These are phyloP conservation scores for Aeoliscus strigatus DNA, from an alignment of 2,797 vertebrate genomes.

Conservation along the genomic window DNA sequence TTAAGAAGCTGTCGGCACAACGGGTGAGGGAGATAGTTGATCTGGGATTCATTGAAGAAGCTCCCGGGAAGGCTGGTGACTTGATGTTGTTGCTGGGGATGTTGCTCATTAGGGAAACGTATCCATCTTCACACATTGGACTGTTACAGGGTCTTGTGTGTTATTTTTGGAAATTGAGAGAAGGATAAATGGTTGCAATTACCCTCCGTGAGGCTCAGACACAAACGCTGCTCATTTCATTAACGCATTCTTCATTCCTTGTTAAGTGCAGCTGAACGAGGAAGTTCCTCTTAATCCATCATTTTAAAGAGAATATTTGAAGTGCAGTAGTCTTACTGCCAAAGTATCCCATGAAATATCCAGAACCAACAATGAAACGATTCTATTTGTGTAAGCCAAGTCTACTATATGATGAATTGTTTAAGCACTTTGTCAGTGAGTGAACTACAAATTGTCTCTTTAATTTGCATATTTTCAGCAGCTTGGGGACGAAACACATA, in stretches of 20 bases:
- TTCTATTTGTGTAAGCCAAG: neutral
- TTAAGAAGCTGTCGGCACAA: conserved; percentile 55
- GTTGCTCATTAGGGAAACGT: conserved; percentile 43
- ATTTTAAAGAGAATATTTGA: neutral
- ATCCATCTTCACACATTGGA: conserved; percentile 33
- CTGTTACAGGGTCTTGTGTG: conserved; percentile 21
- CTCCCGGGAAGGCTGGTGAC: conserved; percentile 55
- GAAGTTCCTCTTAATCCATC: neutral
- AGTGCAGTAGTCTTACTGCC: neutral
- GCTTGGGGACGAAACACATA: no score
- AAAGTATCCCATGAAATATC: neutral
- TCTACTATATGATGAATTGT: no score
- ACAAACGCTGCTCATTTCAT: conserved; percentile 3
- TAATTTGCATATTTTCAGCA: neutral
- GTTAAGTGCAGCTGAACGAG: no score
- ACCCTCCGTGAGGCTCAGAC: conserved; percentile 9
- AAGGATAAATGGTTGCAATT: conserved; percentile 23
- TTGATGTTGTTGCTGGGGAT: conserved; percentile 59
- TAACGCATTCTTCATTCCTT: neutral
- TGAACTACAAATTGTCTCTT: neutral
- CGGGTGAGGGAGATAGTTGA: conserved; percentile 64
- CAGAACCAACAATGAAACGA: neutral
- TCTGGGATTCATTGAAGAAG: conserved; percentile 63
- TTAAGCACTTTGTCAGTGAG: no score
- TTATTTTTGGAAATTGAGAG: conserved; percentile 6